These are phyloP conservation scores for Tipula helvola DNA, from an alignment of 2,888 invertebrate species.

Conservation along the genomic window DNA sequence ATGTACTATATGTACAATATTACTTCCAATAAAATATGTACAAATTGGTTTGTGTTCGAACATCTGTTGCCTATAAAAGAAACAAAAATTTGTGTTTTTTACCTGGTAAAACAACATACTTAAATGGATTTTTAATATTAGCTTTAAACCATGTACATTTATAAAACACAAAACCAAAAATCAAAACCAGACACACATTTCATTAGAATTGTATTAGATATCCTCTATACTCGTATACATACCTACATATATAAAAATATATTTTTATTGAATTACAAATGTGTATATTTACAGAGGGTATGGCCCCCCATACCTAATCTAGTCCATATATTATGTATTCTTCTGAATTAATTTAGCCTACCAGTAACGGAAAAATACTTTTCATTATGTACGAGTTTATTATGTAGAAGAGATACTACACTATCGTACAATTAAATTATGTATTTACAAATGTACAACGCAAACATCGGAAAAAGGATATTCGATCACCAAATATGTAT, in stretches of 20 bases:
- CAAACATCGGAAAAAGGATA: neutral
- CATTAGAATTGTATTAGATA: neutral
- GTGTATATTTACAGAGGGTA: neutral
- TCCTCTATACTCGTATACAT: neutral
- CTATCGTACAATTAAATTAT: neutral
- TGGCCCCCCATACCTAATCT: neutral
- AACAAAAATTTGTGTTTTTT: neutral
- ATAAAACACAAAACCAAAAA: neutral
- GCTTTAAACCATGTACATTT: neutral
- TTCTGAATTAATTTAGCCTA: neutral
- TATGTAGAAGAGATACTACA: neutral
- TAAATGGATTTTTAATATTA: neutral
- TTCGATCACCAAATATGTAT: neutral
- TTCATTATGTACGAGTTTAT: neutral
- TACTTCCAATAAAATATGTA: neutral
- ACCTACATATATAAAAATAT: neutral
- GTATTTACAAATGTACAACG: neutral
- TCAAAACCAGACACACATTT: neutral
- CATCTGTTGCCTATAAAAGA: neutral
- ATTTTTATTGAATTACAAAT: neutral
- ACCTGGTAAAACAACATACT: neutral
- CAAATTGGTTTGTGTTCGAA: neutral
- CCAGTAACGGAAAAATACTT: neutral
- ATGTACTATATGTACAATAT: neutral
- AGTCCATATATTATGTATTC: neutral